Evolutionary conservation across 2,888 invertebrate genomes (phyloP).

Genomic region (Acleris sparsana): DNA sequence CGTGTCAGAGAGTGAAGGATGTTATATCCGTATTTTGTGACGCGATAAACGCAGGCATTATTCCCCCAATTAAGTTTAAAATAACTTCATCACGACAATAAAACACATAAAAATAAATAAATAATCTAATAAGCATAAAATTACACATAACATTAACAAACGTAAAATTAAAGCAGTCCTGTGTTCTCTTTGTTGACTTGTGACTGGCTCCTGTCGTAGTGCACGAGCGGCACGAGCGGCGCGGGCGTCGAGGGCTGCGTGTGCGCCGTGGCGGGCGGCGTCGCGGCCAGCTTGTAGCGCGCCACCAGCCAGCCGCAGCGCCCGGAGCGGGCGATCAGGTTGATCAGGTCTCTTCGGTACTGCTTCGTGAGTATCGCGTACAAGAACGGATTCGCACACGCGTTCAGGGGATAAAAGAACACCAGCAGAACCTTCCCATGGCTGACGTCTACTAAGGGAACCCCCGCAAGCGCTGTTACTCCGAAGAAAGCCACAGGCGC

Average conservation of each 20-base stretch:
- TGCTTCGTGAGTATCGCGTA: conserved; percentile 95
- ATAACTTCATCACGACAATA: conserved; percentile 38
- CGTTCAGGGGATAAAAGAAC: conserved; percentile 95
- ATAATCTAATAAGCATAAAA: conserved; percentile 65
- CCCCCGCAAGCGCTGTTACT: conserved; percentile 92
- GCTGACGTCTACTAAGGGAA: conserved; percentile 92
- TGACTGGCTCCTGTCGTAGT: conserved; percentile 64
- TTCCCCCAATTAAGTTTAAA: too few species aligned
- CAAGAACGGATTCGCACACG: conserved; percentile 96
- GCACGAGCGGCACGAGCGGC: conserved; percentile 64
- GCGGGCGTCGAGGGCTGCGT: conserved; percentile 72
- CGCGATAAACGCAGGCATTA: too few species aligned
- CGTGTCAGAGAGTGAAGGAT: too few species aligned
- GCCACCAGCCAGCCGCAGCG: conserved; percentile 70
- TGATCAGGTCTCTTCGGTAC: conserved; percentile 89
- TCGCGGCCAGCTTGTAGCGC: conserved; percentile 69
- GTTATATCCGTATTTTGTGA: too few species aligned
- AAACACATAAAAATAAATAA: conserved; percentile 58
- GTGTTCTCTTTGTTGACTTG: conserved; percentile 65
- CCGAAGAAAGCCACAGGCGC: conserved; percentile 96
- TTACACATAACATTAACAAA: conserved; percentile 50
- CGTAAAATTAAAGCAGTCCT: conserved; percentile 60
- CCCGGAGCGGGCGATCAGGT: conserved; percentile 86
- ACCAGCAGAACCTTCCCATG: conserved; percentile 92
- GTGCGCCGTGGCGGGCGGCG: conserved; percentile 73